phyloP scores from a whole-genome alignment of 2,888 invertebrate genomes.

The Latrodectus hesperus region DNA sequence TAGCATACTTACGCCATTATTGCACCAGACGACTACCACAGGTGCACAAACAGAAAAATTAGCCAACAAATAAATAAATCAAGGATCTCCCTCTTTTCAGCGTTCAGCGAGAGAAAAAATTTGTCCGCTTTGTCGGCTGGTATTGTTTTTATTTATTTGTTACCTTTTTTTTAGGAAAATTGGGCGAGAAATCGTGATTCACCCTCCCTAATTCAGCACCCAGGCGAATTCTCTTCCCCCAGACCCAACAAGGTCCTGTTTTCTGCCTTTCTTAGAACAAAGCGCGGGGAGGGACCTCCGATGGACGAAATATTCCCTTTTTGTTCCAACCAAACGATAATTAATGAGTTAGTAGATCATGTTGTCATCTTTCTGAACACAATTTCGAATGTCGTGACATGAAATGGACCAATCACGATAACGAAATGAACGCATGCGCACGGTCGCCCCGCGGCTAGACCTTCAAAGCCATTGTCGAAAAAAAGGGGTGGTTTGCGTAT shows the following conservation, averaged over 20 bases:
- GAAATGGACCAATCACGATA: slow-evolving; percentile 36
- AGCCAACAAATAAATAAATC: slow-evolving; percentile 38
- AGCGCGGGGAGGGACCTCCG: slow-evolving; percentile 13
- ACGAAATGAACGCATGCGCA: slow-evolving; percentile 25
- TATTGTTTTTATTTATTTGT: slow-evolving; percentile 7
- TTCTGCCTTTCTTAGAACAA: slow-evolving; percentile 10
- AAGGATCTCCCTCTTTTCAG: not conserved
- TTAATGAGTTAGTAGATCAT: slow-evolving; percentile 58
- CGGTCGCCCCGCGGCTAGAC: slow-evolving; percentile 37
- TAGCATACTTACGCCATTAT: not conserved
- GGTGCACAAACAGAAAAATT: slow-evolving; percentile 18
- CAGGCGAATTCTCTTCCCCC: slow-evolving; percentile 2
- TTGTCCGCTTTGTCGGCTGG: slow-evolving; percentile 25
- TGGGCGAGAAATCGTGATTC: slow-evolving; percentile 44
- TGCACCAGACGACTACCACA: not conserved
- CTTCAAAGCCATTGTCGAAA: slow-evolving; percentile 20
- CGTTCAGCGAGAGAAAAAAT: slow-evolving; percentile 6
- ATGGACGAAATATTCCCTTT: slow-evolving; percentile 29
- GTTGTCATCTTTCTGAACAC: slow-evolving; percentile 61
- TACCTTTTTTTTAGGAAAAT: slow-evolving; percentile 18
- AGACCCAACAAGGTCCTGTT: not conserved
- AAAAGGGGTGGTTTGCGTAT: slow-evolving; percentile 6
- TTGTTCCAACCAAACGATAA: slow-evolving; percentile 46
- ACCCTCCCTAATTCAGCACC: slow-evolving; percentile 17
- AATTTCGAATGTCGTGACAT: slow-evolving; percentile 53